Evolutionary conservation across 92 coral and sea anemone genomes (phyloP).

Genomic region (Palythoa grandis): DNA sequence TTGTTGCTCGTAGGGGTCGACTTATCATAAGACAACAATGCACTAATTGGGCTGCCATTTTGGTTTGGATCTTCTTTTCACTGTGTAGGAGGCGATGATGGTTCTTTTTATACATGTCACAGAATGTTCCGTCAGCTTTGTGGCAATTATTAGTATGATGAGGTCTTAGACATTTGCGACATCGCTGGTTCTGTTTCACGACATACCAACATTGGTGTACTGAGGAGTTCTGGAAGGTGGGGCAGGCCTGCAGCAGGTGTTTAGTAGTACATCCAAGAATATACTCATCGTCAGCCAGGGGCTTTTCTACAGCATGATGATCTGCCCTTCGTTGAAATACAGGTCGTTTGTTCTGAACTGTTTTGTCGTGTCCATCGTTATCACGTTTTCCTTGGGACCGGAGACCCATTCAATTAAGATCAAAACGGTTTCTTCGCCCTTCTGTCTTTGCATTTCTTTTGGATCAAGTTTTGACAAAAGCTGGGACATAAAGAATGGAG

Average conservation of each 20-base stretch:
- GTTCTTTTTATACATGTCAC: conserved; percentile 58
- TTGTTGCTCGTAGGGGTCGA: not conserved
- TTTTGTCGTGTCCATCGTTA: not conserved
- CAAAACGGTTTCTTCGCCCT: conserved; percentile 62
- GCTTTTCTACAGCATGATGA: conserved; percentile 37
- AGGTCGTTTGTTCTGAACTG: conserved; percentile 35
- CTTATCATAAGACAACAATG: not conserved
- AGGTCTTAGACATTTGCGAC: conserved; percentile 62
- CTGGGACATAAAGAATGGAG: conserved; percentile 76
- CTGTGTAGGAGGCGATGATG: conserved; percentile 63
- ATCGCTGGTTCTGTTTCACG: conserved; percentile 52
- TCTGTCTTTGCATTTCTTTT: conserved; percentile 61
- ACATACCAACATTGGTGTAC: conserved; percentile 69
- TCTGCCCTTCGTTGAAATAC: conserved; percentile 43
- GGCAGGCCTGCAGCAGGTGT: conserved; percentile 65
- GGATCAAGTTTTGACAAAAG: conserved; percentile 64
- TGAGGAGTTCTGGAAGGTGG: conserved; percentile 62
- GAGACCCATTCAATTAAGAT: conserved; percentile 68
- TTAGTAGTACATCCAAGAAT: conserved; percentile 58
- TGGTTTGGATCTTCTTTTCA: conserved; percentile 8
- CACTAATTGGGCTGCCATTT: not conserved
- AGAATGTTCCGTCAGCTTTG: conserved; percentile 53
- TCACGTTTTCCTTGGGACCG: conserved; percentile 63
- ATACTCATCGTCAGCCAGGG: conserved; percentile 40
- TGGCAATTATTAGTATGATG: conserved; percentile 56